These are phyloP conservation scores for Celastrina argiolus DNA, from an alignment of 2,888 invertebrate species.

Conservation along the genomic window DNA sequence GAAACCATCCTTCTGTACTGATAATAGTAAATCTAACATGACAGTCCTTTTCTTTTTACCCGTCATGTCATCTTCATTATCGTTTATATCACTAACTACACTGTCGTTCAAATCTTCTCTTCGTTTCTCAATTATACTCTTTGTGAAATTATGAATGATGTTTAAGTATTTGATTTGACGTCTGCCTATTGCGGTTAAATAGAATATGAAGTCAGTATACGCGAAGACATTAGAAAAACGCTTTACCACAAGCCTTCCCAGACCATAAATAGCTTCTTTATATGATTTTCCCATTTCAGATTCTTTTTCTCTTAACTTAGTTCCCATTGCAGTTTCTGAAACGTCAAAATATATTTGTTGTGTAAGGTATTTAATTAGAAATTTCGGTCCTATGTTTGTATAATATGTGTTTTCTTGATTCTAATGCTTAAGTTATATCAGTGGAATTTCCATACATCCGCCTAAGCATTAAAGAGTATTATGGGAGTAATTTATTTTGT, in stretches of 20 bases:
- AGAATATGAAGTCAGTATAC: constrained; percentile 74
- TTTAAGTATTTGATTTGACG: constrained; percentile 60
- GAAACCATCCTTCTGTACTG: constrained; percentile 61
- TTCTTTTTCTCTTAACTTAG: constrained; percentile 65
- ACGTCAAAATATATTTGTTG: neutral
- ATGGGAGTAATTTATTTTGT: too few species aligned
- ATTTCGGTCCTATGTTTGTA: neutral
- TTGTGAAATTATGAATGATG: constrained; percentile 54
- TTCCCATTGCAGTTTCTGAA: constrained; percentile 84
- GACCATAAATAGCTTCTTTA: constrained; percentile 72
- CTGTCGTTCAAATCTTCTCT: constrained; percentile 47
- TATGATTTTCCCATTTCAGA: constrained; percentile 64
- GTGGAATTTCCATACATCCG: too few species aligned
- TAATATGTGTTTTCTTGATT: too few species aligned
- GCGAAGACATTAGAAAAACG: constrained; percentile 76
- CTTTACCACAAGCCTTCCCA: constrained; percentile 58
- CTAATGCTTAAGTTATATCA: too few species aligned
- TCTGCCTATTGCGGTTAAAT: constrained; percentile 65
- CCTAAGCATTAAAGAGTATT: too few species aligned
- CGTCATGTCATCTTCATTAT: constrained; percentile 27
- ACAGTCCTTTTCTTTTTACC: constrained; percentile 65
- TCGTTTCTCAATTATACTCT: constrained; percentile 34
- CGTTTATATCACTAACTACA: constrained; percentile 33
- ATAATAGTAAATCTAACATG: constrained; percentile 73
- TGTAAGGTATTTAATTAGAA: neutral